These are phyloP conservation scores for Drosophila arawakana DNA, from an alignment of 1,140 invertebrate species.

Conservation along the genomic window DNA sequence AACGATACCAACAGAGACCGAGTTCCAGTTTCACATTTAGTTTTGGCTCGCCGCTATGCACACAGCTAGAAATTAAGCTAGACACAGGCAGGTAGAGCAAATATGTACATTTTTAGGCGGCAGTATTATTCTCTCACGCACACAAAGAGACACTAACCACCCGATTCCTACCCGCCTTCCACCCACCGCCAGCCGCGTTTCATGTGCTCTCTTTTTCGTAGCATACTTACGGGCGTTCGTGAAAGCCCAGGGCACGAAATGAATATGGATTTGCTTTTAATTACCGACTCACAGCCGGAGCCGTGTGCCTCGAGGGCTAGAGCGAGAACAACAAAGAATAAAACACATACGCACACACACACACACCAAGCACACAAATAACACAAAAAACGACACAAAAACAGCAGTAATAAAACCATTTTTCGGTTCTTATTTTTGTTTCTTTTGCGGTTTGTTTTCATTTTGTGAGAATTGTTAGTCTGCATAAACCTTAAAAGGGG, in stretches of 20 bases:
- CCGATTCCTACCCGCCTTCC: neutral
- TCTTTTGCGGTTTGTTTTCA: constrained; percentile 17
- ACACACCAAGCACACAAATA: no score
- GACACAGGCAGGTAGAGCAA: constrained; percentile 28
- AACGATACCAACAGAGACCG: constrained; percentile 17
- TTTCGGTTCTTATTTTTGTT: constrained; percentile 32
- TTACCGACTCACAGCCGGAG: constrained; percentile 49
- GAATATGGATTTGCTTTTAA: constrained; percentile 83
- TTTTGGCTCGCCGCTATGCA: constrained; percentile 45
- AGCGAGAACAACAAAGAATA: neutral
- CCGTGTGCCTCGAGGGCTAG: neutral
- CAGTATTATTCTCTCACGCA: constrained; percentile 50
- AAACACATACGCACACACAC: no score
- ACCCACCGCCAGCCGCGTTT: neutral
- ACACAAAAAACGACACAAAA: neutral
- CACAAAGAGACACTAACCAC: constrained; percentile 45
- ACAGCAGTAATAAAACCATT: constrained; percentile 33
- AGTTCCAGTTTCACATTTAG: constrained; percentile 14
- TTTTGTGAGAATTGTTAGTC: constrained; percentile 16
- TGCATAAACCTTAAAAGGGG: neutral
- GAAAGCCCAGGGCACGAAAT: constrained; percentile 54
- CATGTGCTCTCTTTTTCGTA: constrained; percentile 10
- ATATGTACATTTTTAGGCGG: constrained; percentile 26
- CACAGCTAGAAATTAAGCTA: constrained; percentile 37
- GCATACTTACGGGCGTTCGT: constrained; percentile 51